phyloP scores from a whole-genome alignment of 2,797 vertebrate species.

The Darevskia nairensis region DNA sequence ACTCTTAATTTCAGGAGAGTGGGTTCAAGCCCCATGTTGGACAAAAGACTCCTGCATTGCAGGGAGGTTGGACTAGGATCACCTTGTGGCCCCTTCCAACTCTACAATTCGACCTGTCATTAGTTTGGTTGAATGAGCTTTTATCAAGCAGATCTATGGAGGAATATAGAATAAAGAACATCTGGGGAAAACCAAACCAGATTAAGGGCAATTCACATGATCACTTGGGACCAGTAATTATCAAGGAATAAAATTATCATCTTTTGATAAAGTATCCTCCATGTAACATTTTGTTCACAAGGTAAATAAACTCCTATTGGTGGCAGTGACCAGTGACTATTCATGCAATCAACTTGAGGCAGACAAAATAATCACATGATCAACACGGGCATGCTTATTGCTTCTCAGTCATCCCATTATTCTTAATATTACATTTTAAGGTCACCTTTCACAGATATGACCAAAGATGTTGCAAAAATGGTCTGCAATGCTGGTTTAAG shows the following conservation, averaged over 20 bases:
- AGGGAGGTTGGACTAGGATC: too few relatives aligned
- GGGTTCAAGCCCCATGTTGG: too few relatives aligned
- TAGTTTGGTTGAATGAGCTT: not conserved
- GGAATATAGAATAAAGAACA: not conserved
- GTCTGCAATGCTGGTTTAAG: not conserved
- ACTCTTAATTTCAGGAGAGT: too few relatives aligned
- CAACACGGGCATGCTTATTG: not conserved
- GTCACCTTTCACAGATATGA: not conserved
- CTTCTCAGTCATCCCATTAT: not conserved
- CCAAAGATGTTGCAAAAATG: not conserved
- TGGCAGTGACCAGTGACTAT: not conserved
- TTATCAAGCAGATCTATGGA: not conserved
- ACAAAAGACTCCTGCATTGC: too few relatives aligned
- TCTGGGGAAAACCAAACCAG: not conserved
- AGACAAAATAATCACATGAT: not conserved
- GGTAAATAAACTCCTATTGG: not conserved
- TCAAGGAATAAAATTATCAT: not conserved
- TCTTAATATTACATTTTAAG: not conserved
- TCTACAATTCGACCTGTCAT: conserved; percentile 34
- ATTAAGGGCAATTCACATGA: not conserved
- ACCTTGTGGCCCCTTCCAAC: too few relatives aligned
- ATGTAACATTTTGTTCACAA: too few relatives aligned
- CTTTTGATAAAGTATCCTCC: not conserved
- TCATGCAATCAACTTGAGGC: not conserved
- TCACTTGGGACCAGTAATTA: not conserved